A percentile compares a stretch with the other conserved stretches of the same genome.
phyloP scores from a whole-genome alignment of 1,140 invertebrate species.

The Pseudoatta argentina region DNA sequence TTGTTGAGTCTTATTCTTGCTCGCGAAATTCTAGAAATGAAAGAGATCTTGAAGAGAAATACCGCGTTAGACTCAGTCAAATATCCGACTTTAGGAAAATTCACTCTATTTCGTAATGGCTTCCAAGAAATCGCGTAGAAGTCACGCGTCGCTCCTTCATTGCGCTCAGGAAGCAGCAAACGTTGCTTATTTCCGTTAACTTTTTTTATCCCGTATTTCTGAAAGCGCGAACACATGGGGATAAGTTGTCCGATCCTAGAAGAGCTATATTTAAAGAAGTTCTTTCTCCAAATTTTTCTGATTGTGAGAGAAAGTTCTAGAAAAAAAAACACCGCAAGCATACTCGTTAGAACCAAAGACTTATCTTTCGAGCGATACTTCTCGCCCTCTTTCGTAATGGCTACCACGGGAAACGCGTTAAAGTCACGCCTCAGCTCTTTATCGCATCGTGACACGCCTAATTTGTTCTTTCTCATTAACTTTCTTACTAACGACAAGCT shows the following conservation, averaged over 20 bases:
- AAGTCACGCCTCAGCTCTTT: constrained; percentile 45
- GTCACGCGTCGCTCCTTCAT: constrained; percentile 14
- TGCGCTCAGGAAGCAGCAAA: neutral
- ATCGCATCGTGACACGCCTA: constrained; percentile 33
- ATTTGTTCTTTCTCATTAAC: constrained; percentile 44
- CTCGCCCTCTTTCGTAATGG: constrained; percentile 26
- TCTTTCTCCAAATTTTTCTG: neutral
- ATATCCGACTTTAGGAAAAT: neutral
- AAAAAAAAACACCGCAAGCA: neutral
- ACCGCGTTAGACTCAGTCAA: neutral
- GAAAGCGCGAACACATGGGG: neutral
- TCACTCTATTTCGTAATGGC: neutral
- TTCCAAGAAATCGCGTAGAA: neutral
- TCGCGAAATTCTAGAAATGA: neutral
- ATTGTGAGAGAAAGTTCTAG: constrained; percentile 10
- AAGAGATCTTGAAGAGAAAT: neutral
- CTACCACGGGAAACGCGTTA: constrained; percentile 15
- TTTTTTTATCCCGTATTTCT: constrained; percentile 18
- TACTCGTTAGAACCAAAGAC: constrained; percentile 17
- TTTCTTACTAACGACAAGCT: constrained; percentile 9
- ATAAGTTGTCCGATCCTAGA: neutral
- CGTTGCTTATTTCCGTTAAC: neutral
- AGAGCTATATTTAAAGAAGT: constrained; percentile 3
- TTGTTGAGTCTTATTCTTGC: neutral
- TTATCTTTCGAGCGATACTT: constrained; percentile 27